Evolutionary conservation across 2,113 vertebrate species (phyloP).

Genomic region (Desmodus rotundus): DNA sequence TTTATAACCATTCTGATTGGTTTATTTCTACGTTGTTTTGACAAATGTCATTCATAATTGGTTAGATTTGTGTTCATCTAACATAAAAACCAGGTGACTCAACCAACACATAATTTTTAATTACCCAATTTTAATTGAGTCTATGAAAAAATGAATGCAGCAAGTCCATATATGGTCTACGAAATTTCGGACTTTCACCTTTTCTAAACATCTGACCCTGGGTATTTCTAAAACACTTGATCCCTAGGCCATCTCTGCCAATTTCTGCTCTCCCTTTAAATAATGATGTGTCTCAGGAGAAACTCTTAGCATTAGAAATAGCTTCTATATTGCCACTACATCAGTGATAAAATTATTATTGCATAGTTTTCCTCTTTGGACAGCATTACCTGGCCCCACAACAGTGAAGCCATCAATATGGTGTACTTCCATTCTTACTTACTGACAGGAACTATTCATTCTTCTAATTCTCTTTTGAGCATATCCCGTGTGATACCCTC

Average conservation of each 20-base stretch:
- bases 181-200: not conserved
- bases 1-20: not conserved
- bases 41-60: not conserved
- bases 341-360: not conserved
- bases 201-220: not conserved
- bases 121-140: not conserved
- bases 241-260: not conserved
- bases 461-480: not conserved
- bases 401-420: not conserved
- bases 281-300: not conserved
- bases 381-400: not conserved
- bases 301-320: not conserved
- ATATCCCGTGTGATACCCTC: not conserved
- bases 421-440: too few relatives aligned
- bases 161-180: not conserved
- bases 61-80: not conserved
- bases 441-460: not conserved
- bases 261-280: not conserved
- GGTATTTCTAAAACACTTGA: not conserved
- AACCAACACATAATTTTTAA: not conserved
- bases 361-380: not conserved
- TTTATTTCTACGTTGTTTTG: not conserved
- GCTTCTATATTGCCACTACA: not conserved
- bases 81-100: not conserved
- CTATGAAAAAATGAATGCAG: not conserved